Conservation (phyloP, 64 coral and sea anemone species). For the Pocillopora verrucosa region DNA sequence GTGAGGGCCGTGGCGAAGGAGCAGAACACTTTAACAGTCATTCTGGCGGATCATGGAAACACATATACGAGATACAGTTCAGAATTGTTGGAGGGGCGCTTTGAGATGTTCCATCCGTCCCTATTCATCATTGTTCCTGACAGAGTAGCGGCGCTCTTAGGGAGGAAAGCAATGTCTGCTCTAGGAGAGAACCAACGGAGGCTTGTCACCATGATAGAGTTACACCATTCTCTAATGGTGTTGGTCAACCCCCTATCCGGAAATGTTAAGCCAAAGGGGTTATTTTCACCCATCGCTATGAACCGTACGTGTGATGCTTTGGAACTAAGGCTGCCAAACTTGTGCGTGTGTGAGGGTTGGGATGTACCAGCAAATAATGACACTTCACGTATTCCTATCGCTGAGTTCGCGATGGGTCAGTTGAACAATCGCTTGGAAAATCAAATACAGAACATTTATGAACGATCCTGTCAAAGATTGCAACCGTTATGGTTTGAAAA, state of each 20-base stretch:
- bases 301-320: constrained; percentile 72
- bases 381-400: constrained; percentile 45
- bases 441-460: not conserved
- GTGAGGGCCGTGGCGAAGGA: constrained; percentile 40
- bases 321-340: constrained; percentile 64
- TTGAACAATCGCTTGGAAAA: constrained; percentile 67
- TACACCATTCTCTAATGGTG: constrained; percentile 73
- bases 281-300: constrained; percentile 56
- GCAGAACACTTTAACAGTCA: constrained; percentile 68
- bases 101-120: constrained; percentile 94
- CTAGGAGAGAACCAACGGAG: constrained; percentile 71
- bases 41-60: constrained; percentile 92
- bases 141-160: constrained; percentile 44
- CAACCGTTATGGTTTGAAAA: constrained; percentile 60
- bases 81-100: constrained; percentile 67
- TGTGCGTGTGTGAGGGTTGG: constrained; percentile 88
- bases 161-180: constrained; percentile 51
- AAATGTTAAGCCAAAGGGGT: constrained; percentile 32
- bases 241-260: constrained; percentile 34
- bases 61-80: constrained; percentile 76
- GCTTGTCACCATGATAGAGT: constrained; percentile 73
- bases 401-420: constrained; percentile 79
- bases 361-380: constrained; percentile 60
- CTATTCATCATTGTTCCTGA: constrained; percentile 84
- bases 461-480: constrained; percentile 46